Evolutionary conservation across 2,113 vertebrate species (phyloP), one percentile per base, ranked within the genome.

Genomic region (Labeo catla): DNA sequence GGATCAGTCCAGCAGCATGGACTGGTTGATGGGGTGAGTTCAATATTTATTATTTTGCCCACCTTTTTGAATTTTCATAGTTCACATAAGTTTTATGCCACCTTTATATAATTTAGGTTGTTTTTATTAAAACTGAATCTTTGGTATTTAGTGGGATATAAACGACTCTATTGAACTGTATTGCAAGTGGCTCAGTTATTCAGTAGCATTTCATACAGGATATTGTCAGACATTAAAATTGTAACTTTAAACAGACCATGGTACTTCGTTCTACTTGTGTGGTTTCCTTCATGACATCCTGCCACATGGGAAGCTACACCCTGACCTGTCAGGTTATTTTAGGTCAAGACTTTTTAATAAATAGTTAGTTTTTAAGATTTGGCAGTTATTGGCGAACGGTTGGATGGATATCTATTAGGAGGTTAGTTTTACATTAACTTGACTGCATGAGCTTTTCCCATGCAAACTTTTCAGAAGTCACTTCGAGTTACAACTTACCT

Each of bases 1-100:
- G 92, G 92, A 61, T 92, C 93, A 91, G 93, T 88, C 77, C 90
- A 90, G 86, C 92, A 90, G 85, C 95, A 97, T 97, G 96, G 96
- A 97, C 88, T 97, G 96, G 96, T 91, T 97, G 8, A 97, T 97
- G 96, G 96, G 96, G 96, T 96, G 93, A 97, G 96, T 95, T 91
- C 90, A 34, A 87, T n/a, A 72, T 70, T 39, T 21, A 65, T 45
- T 19, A 79, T 54, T 6, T 39, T 45, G 21, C 9, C 10, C 77
- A 47, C 4, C 28, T 28, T 54, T 54, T 16, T 28, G 28, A 54
- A 77, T 19, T 4, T 11, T 45, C 39, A 72, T 19, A n/a, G 19
- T 61, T 34, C 74, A 52, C 6, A 19, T 16, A 8, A 2, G 11
- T 50, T 52, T 34, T 34, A 2, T 52, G 21, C 7, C 6, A 52